These are phyloP conservation scores for Cydia amplana DNA, from an alignment of 1,140 invertebrate species.

Conservation along the genomic window DNA sequence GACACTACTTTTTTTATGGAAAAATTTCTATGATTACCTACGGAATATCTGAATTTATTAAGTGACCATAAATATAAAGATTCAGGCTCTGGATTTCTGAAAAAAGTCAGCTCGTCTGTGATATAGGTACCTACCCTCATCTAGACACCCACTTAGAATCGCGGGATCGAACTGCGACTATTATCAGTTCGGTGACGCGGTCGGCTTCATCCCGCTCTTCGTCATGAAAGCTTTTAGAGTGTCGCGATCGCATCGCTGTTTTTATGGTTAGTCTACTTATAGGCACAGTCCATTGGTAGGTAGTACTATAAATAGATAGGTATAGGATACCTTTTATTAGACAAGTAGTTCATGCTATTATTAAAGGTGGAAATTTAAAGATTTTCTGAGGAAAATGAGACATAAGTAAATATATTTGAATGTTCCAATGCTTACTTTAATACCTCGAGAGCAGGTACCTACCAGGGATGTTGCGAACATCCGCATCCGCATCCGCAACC, in stretches of 20 bases:
- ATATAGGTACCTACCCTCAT: not conserved
- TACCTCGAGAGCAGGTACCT: no score
- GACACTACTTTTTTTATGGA: no score
- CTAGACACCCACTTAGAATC: not conserved
- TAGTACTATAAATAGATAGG: not conserved
- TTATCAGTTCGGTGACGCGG: slow-evolving; percentile 19
- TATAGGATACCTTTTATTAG: not conserved
- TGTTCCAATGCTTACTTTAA: not conserved
- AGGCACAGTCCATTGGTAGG: not conserved
- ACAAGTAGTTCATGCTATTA: slow-evolving; percentile 40
- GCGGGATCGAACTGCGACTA: not conserved
- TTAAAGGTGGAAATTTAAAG: slow-evolving; percentile 24
- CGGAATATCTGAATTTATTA: no score
- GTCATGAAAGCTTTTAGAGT: slow-evolving; percentile 35
- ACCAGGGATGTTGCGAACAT: no score
- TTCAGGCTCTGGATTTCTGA: no score
- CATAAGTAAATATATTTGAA: no score
- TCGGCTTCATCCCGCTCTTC: slow-evolving; percentile 20
- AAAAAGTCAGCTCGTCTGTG: not conserved
- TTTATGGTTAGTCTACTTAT: slow-evolving; percentile 12
- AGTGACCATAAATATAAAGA: no score
- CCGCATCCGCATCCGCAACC: no score
- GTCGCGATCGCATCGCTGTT: not conserved
- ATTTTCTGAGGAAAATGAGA: not conserved
- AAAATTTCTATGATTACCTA: no score